phyloP scores from a whole-genome alignment of 2,797 vertebrate species.

The Melanogrammus aeglefinus region DNA sequence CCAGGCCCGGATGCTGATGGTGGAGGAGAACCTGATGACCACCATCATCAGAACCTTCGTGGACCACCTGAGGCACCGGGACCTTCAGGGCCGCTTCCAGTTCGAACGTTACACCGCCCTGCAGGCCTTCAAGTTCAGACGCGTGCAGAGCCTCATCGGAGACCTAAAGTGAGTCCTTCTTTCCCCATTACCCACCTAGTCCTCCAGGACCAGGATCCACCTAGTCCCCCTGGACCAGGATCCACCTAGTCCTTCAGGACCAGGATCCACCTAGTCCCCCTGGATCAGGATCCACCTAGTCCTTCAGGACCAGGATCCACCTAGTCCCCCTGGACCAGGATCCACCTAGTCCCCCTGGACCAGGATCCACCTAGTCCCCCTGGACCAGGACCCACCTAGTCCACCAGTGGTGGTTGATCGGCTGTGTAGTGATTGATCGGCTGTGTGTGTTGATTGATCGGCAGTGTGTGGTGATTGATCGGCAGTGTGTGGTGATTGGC shows the following conservation, averaged over 20 bases:
- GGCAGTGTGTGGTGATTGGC: neutral
- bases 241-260: no score
- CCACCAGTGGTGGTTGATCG: neutral
- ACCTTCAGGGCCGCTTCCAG: constrained; percentile 92
- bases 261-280: no score
- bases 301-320: no score
- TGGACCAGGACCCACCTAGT: no score
- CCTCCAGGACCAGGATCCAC: no score
- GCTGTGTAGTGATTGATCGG: neutral
- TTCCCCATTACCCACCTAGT: no score
- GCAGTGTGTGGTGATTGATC: neutral
- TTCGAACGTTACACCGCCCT: constrained; percentile 94
- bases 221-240: no score
- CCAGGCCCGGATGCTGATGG: constrained; percentile 94
- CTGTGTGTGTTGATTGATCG: neutral
- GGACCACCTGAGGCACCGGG: constrained; percentile 89
- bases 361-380: no score
- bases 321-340: no score
- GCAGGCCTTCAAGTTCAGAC: constrained; percentile 93
- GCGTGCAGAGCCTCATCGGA: constrained; percentile 93
- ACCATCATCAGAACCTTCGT: constrained; percentile 94
- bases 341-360: no score
- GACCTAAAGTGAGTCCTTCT: constrained; percentile 62
- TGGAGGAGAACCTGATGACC: constrained; percentile 91
- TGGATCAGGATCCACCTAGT: no score